Conservation (phyloP, 2,797 vertebrate species). For the Siniperca undulata region DNA sequence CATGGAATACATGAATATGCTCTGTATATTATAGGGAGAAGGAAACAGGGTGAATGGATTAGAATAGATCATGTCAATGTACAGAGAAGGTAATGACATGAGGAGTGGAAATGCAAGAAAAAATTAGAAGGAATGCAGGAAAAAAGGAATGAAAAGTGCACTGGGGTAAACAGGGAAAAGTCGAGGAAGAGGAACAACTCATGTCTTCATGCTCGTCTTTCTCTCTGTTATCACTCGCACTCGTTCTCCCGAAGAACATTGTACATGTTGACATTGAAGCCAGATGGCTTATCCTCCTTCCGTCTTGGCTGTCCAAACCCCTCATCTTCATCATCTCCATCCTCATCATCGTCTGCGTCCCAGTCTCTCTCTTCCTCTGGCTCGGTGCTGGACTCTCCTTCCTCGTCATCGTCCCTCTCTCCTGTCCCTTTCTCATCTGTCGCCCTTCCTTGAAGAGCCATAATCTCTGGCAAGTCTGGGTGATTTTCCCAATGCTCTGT, state of each 20-base stretch:
- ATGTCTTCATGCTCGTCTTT: constrained; percentile 1
- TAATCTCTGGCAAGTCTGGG: constrained; percentile 87
- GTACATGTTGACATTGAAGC: constrained; percentile 85
- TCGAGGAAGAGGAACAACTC: constrained; percentile 20
- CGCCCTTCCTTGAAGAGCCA: constrained; percentile 85
- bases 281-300: constrained; percentile 56
- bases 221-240: constrained; percentile 77
- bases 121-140: constrained; percentile 61
- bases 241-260: constrained; percentile 84
- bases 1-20: constrained; percentile 63
- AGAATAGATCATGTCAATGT: constrained; percentile 35
- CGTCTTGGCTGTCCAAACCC: constrained; percentile 57
- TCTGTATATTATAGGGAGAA: constrained; percentile 45
- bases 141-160: constrained; percentile 46
- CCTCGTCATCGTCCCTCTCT: constrained; percentile 80
- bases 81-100: constrained; percentile 30
- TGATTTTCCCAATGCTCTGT: constrained; percentile 92
- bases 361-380: constrained; percentile 90
- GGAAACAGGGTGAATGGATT: constrained; percentile 24
- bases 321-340: constrained; percentile 86
- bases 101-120: constrained; percentile 35
- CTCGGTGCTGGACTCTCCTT: constrained; percentile 90
- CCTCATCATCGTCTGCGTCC: constrained; percentile 90
- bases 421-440: constrained; percentile 70
- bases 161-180: constrained; percentile 15